These are phyloP conservation scores for Tetraodon nigroviridis DNA, from an alignment of 2,113 vertebrate genomes.

Conservation along the genomic window DNA sequence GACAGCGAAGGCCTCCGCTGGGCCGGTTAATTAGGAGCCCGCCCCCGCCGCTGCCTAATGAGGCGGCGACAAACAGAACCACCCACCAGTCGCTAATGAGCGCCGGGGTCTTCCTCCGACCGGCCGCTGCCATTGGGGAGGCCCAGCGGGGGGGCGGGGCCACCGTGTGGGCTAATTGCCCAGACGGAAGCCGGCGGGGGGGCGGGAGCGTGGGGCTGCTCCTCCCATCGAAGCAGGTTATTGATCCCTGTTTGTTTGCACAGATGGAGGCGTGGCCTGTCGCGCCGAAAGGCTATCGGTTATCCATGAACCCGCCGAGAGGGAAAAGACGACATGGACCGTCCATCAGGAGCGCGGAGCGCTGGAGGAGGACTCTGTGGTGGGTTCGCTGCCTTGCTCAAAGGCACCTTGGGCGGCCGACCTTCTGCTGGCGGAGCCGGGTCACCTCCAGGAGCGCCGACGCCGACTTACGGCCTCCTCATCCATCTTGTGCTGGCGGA, in stretches of 20 bases:
- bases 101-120: neutral
- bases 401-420: conserved; percentile 44
- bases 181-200: conserved; percentile 48
- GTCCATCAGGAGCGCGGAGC: neutral
- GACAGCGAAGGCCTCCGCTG: conserved; percentile 43
- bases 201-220: conserved; percentile 41
- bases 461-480: conserved; percentile 58
- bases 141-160: conserved; percentile 38
- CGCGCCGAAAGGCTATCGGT: conserved; percentile 51
- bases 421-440: conserved; percentile 39
- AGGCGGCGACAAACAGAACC: conserved; percentile 55
- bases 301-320: conserved; percentile 43
- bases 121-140: conserved; percentile 50
- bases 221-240: conserved; percentile 32
- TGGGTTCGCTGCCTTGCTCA: conserved; percentile 48
- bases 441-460: conserved; percentile 72
- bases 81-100: conserved; percentile 59
- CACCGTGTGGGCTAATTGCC: conserved; percentile 56
- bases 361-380: neutral
- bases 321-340: neutral
- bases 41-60: conserved; percentile 67
- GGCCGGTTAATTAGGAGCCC: conserved; percentile 64
- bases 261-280: conserved; percentile 22
- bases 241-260: conserved; percentile 52
- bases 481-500: conserved; percentile 63